A percentile compares a stretch with the other conserved stretches of the same genome.
Evolutionary conservation across 2,113 vertebrate genomes (phyloP).

Genomic region (Oncorhynchus gorbuscha): DNA sequence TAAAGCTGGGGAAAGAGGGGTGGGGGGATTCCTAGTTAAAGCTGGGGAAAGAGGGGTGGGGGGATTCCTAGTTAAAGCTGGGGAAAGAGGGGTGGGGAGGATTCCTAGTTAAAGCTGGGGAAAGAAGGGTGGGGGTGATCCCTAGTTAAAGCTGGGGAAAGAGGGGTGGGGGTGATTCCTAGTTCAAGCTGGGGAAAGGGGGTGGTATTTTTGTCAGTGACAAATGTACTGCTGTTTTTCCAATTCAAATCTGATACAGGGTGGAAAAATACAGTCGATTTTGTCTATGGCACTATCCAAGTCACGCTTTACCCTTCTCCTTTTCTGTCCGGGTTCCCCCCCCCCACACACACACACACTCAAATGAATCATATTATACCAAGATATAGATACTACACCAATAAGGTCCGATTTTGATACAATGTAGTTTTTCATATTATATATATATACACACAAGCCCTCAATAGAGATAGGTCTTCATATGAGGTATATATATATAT

Average conservation of each 20-base stretch:
- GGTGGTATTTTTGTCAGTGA: constrained; percentile 79
- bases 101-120: constrained; percentile 63
- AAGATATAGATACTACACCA: background rate
- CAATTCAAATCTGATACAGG: constrained; percentile 68
- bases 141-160: too few relatives aligned
- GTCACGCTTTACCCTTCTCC: background rate
- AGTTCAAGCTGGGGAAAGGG: constrained; percentile 67
- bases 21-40: constrained; percentile 53
- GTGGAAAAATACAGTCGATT: constrained; percentile 44
- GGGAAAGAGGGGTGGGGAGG: too few relatives aligned
- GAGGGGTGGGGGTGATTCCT: constrained; percentile 41
- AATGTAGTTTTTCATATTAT: too few relatives aligned
- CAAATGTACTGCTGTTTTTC: constrained; percentile 77
- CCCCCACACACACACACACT: too few relatives aligned
- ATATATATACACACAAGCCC: too few relatives aligned
- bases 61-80: constrained; percentile 13
- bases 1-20: too few relatives aligned
- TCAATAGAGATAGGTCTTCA: too few relatives aligned
- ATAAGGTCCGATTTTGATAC: background rate
- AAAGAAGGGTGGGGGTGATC: too few relatives aligned
- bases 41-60: too few relatives aligned
- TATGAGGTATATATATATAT: too few relatives aligned
- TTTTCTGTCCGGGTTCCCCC: background rate
- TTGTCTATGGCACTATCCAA: constrained; percentile 10
- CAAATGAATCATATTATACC: background rate